Base-by-base conservation (phyloP, 2,797 vertebrate genomes). In the Amblyopsis hoosieri region DNA sequence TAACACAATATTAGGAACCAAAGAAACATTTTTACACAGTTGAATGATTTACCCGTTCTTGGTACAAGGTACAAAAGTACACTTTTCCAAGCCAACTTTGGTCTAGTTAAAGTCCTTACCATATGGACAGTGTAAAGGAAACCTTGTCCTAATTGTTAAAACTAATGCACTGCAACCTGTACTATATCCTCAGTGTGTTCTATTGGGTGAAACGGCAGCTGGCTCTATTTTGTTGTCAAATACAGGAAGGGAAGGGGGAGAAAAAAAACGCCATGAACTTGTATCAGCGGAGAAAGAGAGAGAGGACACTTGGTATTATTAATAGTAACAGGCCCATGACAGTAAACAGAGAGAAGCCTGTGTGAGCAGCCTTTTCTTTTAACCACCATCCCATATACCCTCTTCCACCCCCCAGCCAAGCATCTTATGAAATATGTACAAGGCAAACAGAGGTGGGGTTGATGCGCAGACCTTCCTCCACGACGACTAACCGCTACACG, bases 401-500 rank as follows among this genome's bases (percentile, higher is more conserved):
- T 83, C 75, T 82, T 71, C 82, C 81, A 75, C 67, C 74, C 76
- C 77, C 82, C 72, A 76, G 68, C 83, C 86, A 74, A 80, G 74
- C 85, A 87, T 89, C 89, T 90, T 91, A 93, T 93, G 89, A 94
- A 93, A 94, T 92, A 93, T 94, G 92, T 90, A 94, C 89, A 91
- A 92, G 69, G 87, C 91, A 92, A 93, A 94, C 92, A 94, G 92
- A 93, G 91, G 91, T 91, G 91, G 91, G 87, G 90, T 89, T 90
- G 92, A 93, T 91, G 90, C 72, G 75, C 71, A 80, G 91, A 89
- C 90, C 85, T 87, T 91, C 90, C 89, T 90, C 86, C 80, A 89
- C 90, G 80, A 79, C 84, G 89, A 88, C 90, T 93, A 93, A 94
- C 93, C 91, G 57, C 92, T 92, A 92, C 92, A 93, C 82, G 89